Conservation (phyloP, 1,140 invertebrate species). For the Drosophila parvula region DNA sequence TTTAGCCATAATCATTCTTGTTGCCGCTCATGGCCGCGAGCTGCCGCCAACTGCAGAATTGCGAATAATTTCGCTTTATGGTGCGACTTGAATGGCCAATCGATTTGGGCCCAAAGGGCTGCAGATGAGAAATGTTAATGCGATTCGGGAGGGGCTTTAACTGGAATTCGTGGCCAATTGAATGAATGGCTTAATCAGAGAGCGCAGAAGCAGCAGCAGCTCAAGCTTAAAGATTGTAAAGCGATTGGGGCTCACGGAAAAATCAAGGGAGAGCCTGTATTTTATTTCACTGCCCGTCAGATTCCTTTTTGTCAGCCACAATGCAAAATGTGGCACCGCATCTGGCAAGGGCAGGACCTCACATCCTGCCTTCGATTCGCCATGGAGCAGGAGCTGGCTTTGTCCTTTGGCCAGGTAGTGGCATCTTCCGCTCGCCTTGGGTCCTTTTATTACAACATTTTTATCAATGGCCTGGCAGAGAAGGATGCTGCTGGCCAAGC, state of each 20-base stretch:
- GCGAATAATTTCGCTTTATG: constrained; percentile 47
- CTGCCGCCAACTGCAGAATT: constrained; percentile 29
- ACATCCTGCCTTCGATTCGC: constrained; percentile 61
- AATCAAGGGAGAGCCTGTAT: constrained; percentile 21
- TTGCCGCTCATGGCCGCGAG: constrained; percentile 32
- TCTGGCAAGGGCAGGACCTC: constrained; percentile 43
- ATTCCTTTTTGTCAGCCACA: constrained; percentile 29
- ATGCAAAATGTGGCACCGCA: constrained; percentile 47
- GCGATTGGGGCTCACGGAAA: constrained; percentile 23
- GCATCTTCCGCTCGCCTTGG: constrained; percentile 28
- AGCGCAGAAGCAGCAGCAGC: not conserved
- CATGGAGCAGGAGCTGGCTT: constrained; percentile 56
- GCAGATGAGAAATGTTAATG: constrained; percentile 43
- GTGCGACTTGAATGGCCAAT: constrained; percentile 39
- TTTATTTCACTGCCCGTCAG: not conserved
- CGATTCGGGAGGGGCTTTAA: constrained; percentile 4
- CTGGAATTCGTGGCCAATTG: constrained; percentile 31
- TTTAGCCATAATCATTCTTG: constrained; percentile 62
- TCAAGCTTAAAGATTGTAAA: constrained; percentile 22
- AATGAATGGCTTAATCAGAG: constrained; percentile 46
- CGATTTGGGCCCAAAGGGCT: constrained; percentile 43
- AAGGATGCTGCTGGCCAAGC: constrained; percentile 50
- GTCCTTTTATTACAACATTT: constrained; percentile 58
- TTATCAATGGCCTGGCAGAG: constrained; percentile 53
- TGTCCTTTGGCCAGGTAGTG: constrained; percentile 64